These are phyloP conservation scores for Cyclargus thomasi DNA, from an alignment of 1,140 invertebrate genomes.

Conservation along the genomic window DNA sequence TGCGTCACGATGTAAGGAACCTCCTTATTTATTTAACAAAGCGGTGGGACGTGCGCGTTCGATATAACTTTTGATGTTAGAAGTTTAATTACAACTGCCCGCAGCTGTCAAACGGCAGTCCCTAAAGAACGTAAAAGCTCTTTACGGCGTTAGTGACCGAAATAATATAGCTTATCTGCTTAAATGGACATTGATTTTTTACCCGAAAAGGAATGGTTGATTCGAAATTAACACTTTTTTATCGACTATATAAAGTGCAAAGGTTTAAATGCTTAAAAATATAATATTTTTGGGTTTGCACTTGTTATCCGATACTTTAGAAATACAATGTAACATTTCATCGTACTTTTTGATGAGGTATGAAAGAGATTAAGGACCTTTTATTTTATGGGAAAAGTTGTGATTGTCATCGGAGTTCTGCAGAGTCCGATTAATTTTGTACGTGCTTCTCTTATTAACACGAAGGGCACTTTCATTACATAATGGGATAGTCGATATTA, in stretches of 20 bases:
- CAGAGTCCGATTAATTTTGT: not conserved
- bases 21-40: not conserved
- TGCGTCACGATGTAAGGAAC: constrained; percentile 8
- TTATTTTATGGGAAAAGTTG: not conserved
- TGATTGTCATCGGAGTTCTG: not conserved
- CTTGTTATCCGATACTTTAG: too few species aligned
- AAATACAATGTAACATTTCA: too few species aligned
- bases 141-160: not conserved
- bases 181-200: not conserved
- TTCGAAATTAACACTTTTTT: not conserved
- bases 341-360: too few species aligned
- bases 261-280: too few species aligned
- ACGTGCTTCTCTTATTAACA: not conserved
- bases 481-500: not conserved
- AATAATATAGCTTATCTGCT: not conserved
- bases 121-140: not conserved
- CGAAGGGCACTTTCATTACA: not conserved
- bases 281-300: too few species aligned
- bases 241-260: too few species aligned
- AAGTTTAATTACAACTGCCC: not conserved
- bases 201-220: too few species aligned
- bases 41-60: not conserved
- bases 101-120: not conserved
- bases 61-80: not conserved
- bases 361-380: not conserved